Conservation (phyloP, 2,113 vertebrate genomes). For the Scomber japonicus region DNA sequence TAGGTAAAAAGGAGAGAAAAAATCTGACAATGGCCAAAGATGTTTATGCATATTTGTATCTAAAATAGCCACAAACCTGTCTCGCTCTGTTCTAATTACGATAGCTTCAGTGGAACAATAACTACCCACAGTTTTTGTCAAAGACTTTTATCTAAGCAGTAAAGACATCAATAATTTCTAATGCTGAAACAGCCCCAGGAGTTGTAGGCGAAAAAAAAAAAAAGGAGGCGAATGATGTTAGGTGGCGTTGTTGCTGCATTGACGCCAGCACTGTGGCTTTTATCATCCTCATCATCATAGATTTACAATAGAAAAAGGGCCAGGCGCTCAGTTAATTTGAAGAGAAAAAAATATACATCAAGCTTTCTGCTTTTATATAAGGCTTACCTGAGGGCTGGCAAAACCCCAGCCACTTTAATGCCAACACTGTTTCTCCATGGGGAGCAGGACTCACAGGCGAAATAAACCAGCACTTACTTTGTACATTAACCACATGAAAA, state of each 20-base stretch:
- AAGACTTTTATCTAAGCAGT: constrained; percentile 74
- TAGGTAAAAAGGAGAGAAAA: background rate
- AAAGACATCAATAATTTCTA: constrained; percentile 81
- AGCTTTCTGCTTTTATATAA: constrained; percentile 36
- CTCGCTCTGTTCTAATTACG: constrained; percentile 58
- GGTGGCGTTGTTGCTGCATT: constrained; percentile 67
- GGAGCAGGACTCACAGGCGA: constrained; percentile 40
- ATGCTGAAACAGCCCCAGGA: constrained; percentile 73
- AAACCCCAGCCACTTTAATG: constrained; percentile 40
- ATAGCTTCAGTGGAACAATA: constrained; percentile 67
- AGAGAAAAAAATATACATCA: constrained; percentile 38
- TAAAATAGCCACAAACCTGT: constrained; percentile 45
- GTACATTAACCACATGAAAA: constrained; percentile 50
- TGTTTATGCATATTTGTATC: constrained; percentile 23
- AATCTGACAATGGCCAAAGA: background rate
- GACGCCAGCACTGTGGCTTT: constrained; percentile 53
- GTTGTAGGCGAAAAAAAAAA: constrained; percentile 53
- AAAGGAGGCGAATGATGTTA: constrained; percentile 57
- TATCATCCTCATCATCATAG: constrained; percentile 59
- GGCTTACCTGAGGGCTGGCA: constrained; percentile 62
- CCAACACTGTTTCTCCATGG: constrained; percentile 39
- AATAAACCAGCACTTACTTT: constrained; percentile 53
- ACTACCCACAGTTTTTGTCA: constrained; percentile 69
- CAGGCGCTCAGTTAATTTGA: constrained; percentile 53
- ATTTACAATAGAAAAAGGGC: constrained; percentile 46